Evolutionary conservation across 2,113 vertebrate species (phyloP), one percentile per base, ranked within the genome.

Genomic region (Burhinus oedicnemus): DNA sequence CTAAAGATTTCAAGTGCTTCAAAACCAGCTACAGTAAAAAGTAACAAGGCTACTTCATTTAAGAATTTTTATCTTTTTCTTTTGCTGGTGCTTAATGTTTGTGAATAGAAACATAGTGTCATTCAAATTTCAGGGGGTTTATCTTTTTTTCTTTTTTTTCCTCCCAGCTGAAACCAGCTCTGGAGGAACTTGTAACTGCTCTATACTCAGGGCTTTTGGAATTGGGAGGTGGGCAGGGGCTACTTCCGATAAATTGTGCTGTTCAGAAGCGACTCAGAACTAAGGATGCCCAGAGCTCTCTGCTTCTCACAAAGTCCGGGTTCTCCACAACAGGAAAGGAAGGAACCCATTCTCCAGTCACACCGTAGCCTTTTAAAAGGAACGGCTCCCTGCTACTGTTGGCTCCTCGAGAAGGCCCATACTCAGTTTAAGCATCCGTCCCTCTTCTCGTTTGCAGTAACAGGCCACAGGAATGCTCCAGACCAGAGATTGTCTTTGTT

Each of bases 121-220:
- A 22, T 38, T n/a, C 14, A 34, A 51, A 72, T 60, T 60, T 1
- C 5, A 5, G 5, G 6, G 6, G 1, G 11, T 15, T 45, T 7
- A 14, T 47, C 13, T 11, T 16, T 42, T 27, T 27, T 22, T 12
- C 7, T 15, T 3, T 25, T 42, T 29, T 10, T 26, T 11, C 16
- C 21, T 78, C 45, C n/a, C 12, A 32, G n/a, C n/a, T n/a, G n/a
- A n/a, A n/a, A n/a, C n/a, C 58, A 79, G 36, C 51, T 66, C 9
- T 60, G 19, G 15, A 52, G 26, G 22, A 79, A 34, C 13, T 51
- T 70, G 15, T 57, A 58, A 57, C 36, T 34, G 20, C 6, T 68
- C 47, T 32, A 15, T 21, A 30, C 12, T 55, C 30, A 60, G 16
- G 23, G 13, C 29, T 66, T 45, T 54, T 74, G 6, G 32, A 57